Conservation (phyloP, 2,888 invertebrate genomes). For the Troides helena region DNA sequence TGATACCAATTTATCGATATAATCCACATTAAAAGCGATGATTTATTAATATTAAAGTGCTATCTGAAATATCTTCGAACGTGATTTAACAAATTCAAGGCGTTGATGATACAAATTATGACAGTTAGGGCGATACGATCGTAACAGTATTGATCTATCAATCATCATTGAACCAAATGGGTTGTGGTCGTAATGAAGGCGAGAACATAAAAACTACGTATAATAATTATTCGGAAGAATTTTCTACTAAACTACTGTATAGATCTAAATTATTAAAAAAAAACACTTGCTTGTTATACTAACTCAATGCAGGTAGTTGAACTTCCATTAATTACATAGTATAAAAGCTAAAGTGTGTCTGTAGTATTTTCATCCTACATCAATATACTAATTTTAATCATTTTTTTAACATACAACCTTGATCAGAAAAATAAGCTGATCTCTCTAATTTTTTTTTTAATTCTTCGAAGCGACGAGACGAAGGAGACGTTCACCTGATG, state of each 20-base stretch:
- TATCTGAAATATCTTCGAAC: not conserved
- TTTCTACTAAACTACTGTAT: not conserved
- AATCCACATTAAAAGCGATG: not conserved
- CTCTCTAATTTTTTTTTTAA: too few species aligned
- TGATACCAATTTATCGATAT: not conserved
- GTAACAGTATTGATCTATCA: constrained; percentile 36
- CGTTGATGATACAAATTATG: constrained; percentile 18
- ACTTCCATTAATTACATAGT: too few species aligned
- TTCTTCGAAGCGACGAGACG: too few species aligned
- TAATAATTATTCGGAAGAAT: not conserved
- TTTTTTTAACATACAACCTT: too few species aligned
- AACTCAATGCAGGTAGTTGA: too few species aligned
- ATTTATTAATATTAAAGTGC: constrained; percentile 9
- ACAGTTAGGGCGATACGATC: constrained; percentile 27
- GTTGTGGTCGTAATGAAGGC: constrained; percentile 26
- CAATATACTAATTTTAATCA: too few species aligned
- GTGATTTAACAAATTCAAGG: not conserved
- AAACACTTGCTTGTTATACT: too few species aligned
- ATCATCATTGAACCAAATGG: constrained; percentile 35
- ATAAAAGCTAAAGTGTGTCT: too few species aligned
- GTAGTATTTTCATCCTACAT: too few species aligned
- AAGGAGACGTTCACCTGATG: too few species aligned
- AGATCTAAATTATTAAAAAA: not conserved
- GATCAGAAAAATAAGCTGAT: too few species aligned
- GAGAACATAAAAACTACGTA: not conserved